A percentile compares a stretch with the other conserved stretches of the same genome.
Evolutionary conservation across 2,888 invertebrate species (phyloP).

Genomic region (Noctua comes): DNA sequence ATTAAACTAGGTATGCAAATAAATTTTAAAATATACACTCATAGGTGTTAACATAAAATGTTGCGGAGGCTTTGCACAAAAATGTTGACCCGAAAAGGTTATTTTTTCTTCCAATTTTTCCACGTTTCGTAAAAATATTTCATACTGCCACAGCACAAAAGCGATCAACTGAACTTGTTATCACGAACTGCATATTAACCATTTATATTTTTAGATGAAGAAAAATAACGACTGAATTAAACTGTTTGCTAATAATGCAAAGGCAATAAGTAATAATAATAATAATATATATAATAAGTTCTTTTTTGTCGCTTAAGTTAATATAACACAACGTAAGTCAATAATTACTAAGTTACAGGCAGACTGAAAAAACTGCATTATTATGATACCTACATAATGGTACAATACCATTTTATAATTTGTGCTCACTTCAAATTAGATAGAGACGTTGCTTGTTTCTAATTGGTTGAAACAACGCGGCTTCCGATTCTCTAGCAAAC

Average conservation of each 20-base stretch:
- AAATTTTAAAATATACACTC: conserved; percentile 49
- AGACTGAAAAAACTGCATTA: background rate
- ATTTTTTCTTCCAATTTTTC: background rate
- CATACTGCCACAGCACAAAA: background rate
- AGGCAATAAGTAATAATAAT: too few relatives aligned
- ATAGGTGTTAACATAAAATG: conserved; percentile 43
- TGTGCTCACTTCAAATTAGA: background rate
- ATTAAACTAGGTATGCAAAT: conserved; percentile 60
- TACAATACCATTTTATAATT: background rate
- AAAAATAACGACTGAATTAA: background rate
- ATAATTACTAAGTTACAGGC: background rate
- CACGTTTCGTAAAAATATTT: background rate
- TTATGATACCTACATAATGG: background rate
- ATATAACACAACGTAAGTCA: background rate
- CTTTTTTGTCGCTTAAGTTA: background rate
- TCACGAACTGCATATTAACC: background rate
- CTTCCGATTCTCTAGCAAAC: background rate
- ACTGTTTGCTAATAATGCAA: background rate
- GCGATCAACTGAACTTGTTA: background rate
- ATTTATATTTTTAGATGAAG: background rate
- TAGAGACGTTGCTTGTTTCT: background rate
- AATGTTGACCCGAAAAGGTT: conserved; percentile 5
- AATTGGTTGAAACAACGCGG: background rate
- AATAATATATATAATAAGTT: too few relatives aligned
- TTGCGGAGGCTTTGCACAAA: conserved; percentile 16